Evolutionary conservation across 2,888 invertebrate species (phyloP), one percentile per base, ranked within the genome.

Genomic region (Gastrophysa polygoni): DNA sequence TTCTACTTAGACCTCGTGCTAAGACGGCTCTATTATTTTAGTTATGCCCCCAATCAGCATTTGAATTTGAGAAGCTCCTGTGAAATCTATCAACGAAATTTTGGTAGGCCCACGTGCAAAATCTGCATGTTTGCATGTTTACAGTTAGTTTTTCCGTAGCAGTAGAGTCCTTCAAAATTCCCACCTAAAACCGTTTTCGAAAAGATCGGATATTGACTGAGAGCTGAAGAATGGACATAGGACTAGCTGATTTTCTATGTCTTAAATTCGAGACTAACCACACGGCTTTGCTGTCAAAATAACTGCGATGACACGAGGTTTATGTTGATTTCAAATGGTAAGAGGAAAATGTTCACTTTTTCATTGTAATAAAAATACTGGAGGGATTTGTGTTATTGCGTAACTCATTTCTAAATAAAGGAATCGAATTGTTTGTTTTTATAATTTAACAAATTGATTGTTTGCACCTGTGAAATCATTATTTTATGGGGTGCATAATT

Each of bases 31-130:
- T 73, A 61, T 76, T 74, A 73, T 78, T 79, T 74, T 80, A 81
- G 81, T 80, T 71, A 76, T 81, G 77, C 81, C 81, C 72, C 73
- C 75, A 75, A 77, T 81, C 78, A 80, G 80, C 81, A 79, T 81
- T 73, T 81, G 77, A 80, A 63, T 70, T 59, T 59, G 47, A 50
- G 56, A 59, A 57, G 43, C 61, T 28, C 60, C 69, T 60, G 51
- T 60, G 66, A 70, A 66, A 69, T 57, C 50, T 63, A 59, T 58
- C 68, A 56, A 63, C 68, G n/a, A 60, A 64, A 49, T 70, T 67
- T 75, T 75, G 77, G 76, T 77, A 76, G 73, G 77, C 77, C 67
- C 49, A 64, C 64, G 64, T 64, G 64, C 38, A n/a, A 38, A 32
- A n/a, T 49, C 50, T 54, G 59, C 51, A 63, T 59, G 32, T 24